Percentiles rank a stretch among this genome's conserved stretches.
Conservation (phyloP, 35 echinoderm and acorn worm species). For the Acanthaster planci region DNA sequence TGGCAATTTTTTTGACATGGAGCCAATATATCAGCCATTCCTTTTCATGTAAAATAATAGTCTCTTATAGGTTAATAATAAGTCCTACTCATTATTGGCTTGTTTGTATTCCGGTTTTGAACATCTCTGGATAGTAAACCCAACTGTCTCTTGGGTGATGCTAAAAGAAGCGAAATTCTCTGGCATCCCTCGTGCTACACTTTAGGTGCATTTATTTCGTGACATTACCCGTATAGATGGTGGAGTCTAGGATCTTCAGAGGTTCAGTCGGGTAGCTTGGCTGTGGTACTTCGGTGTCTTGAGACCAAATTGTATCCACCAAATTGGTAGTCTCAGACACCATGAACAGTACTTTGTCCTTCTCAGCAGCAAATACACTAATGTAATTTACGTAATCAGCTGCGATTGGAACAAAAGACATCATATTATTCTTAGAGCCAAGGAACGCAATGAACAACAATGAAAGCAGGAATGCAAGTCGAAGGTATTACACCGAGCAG, state of each 20-base stretch:
- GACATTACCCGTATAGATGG: conserved; percentile 20
- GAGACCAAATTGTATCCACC: conserved; percentile 28
- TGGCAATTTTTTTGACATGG: no score
- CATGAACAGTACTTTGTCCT: not conserved
- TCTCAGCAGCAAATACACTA: not conserved
- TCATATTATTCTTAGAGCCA: not conserved
- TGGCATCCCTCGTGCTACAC: no score
- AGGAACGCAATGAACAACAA: not conserved
- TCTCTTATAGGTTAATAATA: no score
- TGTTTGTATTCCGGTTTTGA: no score
- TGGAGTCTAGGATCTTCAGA: conserved; percentile 15
- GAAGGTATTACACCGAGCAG: not conserved
- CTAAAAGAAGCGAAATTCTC: no score
- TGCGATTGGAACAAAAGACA: not conserved
- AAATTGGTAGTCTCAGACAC: conserved; percentile 4
- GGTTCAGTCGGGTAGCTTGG: conserved; percentile 31
- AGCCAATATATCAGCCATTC: no score
- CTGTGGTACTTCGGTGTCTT: not conserved
- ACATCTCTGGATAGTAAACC: no score
- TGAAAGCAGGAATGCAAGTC: not conserved
- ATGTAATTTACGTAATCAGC: conserved; percentile 7
- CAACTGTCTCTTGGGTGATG: no score
- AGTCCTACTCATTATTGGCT: no score
- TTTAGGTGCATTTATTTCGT: not conserved
- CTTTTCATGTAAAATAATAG: no score